Base-by-base conservation (phyloP, 1,140 invertebrate species). In the Lutraria rhynchaena region DNA sequence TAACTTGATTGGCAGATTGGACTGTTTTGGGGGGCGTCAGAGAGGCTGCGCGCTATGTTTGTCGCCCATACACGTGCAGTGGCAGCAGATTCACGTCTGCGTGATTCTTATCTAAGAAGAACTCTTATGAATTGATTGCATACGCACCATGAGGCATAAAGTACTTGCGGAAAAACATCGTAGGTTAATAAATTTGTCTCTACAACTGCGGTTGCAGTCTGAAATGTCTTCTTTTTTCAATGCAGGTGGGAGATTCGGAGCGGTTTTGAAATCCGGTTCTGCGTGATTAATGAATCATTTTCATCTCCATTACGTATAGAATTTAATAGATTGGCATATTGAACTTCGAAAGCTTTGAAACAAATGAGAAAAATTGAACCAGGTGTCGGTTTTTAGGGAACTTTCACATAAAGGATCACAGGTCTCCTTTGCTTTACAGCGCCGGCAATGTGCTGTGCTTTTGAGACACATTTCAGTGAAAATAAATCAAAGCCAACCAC, bases 241-340 rank as follows among this genome's bases (percentile, higher is more conserved):
- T 75, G 73, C 73, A 75, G 73, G 73, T 75, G 73, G 73, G 73
- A 31, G 35, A 51, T 35, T n/a, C 55, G 46, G 46, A 49, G 73
- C 55, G 57, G 35, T 46, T 58, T 57, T 75, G 24, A 75, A 44
- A 53, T 15, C 73, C 44, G 73, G 57, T 41, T 49, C 58, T 51
- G 57, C 70, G 57, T 75, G 73, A 75, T 75, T 75, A 75, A 75
- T 75, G 35, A 53, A 75, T 75, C 55, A 44, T 31, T 75, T 75
- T 29, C 58, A 61, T 75, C 73, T 75, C 73, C 41, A 75, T 75
- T 75, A 75, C 53, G 73, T 75, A 75, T 75, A 75, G 73, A 75
- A 75, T 75, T 75, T 75, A 75, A 75, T 75, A 60, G 73, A 75
- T 61, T 35, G 55, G 73, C 73, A 75, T 75, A 75, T 75, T 75